Percentiles rank a stretch among this genome's conserved stretches.
These are phyloP conservation scores for Melanotaenia boesemani DNA, from an alignment of 2,797 vertebrate genomes.

Conservation along the genomic window DNA sequence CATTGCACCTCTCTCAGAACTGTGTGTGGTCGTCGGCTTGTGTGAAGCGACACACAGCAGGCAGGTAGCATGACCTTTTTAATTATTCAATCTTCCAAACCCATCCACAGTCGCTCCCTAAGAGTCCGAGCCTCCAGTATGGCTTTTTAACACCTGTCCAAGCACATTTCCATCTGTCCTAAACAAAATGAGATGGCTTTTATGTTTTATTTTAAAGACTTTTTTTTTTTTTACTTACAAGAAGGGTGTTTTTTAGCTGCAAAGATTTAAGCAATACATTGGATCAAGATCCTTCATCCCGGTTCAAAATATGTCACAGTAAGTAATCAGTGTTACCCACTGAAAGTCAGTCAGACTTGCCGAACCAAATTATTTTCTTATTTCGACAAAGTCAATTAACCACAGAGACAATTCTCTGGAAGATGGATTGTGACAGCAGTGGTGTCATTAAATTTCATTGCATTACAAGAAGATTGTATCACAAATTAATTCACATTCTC, in stretches of 20 bases:
- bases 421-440: constrained; percentile 48
- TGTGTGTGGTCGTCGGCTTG: constrained; percentile 15
- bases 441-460: constrained; percentile 47
- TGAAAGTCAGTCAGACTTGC: constrained; percentile 65
- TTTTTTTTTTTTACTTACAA: constrained; percentile 1
- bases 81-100: constrained; percentile 83
- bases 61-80: constrained; percentile 84
- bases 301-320: constrained; percentile 32
- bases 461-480: constrained; percentile 45
- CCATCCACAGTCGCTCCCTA: constrained; percentile 51
- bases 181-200: constrained; percentile 31
- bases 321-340: constrained; percentile 66
- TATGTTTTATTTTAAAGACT: constrained; percentile 19
- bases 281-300: background rate
- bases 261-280: background rate
- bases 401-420: constrained; percentile 48
- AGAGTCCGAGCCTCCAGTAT: constrained; percentile 39
- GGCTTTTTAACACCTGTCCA: constrained; percentile 48
- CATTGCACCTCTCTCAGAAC: constrained; percentile 34
- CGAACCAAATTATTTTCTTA: constrained; percentile 68
- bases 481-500: constrained; percentile 41
- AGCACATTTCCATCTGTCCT: constrained; percentile 44
- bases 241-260: constrained; percentile 25
- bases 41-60: constrained; percentile 67
- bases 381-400: constrained; percentile 35